phyloP scores from a whole-genome alignment of 2,113 vertebrate genomes.

The Spermophilus dauricus region DNA sequence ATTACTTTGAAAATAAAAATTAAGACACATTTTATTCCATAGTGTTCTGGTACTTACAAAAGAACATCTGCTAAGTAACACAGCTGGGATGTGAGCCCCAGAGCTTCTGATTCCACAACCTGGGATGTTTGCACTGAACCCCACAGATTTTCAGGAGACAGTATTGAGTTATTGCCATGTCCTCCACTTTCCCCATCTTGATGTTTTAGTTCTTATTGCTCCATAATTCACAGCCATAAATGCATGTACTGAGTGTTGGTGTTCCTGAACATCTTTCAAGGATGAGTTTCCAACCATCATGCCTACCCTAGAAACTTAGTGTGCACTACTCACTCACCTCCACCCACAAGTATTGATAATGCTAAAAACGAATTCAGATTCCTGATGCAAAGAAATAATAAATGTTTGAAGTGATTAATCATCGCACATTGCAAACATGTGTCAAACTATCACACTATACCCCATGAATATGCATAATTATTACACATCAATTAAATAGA shows the following conservation, averaged over 20 bases:
- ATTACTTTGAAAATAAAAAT: constrained; percentile 20
- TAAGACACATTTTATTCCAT: not conserved
- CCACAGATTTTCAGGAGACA: not conserved
- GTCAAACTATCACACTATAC: not conserved
- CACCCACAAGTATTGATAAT: not conserved
- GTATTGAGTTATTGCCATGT: not conserved
- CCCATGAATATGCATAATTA: not conserved
- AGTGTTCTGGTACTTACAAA: not conserved
- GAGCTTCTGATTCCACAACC: not conserved
- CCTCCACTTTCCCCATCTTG: not conserved
- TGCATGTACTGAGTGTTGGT: not conserved
- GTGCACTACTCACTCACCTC: not conserved
- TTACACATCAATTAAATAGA: not conserved
- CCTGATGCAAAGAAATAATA: not conserved
- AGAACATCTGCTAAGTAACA: not conserved
- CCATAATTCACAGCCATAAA: not conserved
- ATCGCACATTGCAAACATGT: not conserved
- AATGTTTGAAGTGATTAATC: not conserved
- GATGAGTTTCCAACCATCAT: not conserved
- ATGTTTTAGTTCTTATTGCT: not conserved
- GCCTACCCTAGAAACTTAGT: not conserved
- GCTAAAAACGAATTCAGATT: not conserved
- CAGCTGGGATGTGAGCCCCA: not conserved
- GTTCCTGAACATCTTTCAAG: not conserved
- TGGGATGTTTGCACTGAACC: not conserved